Evolutionary conservation across 2,113 vertebrate genomes (phyloP).

Genomic region (Empidonax traillii): DNA sequence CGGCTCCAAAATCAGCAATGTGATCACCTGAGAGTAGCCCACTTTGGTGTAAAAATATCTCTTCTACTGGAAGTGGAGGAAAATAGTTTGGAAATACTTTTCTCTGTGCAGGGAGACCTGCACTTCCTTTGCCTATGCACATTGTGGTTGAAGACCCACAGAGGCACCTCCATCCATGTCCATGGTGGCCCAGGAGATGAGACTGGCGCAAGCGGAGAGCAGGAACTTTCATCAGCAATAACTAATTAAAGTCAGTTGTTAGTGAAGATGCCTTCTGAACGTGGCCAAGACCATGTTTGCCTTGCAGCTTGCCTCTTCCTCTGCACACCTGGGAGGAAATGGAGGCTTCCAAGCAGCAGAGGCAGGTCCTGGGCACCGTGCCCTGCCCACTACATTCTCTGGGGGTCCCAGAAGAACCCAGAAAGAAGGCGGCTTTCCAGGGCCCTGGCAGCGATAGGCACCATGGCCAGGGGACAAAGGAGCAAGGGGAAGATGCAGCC

Average conservation of each 20-base stretch:
- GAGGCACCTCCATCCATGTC: background rate
- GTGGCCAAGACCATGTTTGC: background rate
- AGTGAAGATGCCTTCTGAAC: background rate
- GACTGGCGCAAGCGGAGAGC: accelerated
- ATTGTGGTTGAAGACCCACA: background rate
- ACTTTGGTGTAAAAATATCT: background rate
- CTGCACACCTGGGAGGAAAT: background rate
- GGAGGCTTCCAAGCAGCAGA: background rate
- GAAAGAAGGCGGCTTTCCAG: background rate
- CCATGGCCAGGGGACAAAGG: background rate
- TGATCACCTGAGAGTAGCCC: background rate
- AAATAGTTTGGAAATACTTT: background rate
- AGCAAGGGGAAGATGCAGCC: background rate
- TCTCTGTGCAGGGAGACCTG: background rate
- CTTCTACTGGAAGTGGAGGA: background rate
- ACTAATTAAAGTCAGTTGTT: background rate
- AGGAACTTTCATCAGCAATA: background rate
- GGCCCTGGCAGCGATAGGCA: accelerated
- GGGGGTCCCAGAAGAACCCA: background rate
- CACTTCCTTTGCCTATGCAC: background rate
- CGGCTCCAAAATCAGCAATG: background rate
- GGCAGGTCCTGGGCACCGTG: background rate
- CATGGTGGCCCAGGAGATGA: background rate
- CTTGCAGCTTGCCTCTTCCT: background rate
- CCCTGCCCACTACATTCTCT: background rate